Evolutionary conservation across 2,888 invertebrate species (phyloP), one percentile per base, ranked within the genome.

Genomic region (Clistopyga incitator): DNA sequence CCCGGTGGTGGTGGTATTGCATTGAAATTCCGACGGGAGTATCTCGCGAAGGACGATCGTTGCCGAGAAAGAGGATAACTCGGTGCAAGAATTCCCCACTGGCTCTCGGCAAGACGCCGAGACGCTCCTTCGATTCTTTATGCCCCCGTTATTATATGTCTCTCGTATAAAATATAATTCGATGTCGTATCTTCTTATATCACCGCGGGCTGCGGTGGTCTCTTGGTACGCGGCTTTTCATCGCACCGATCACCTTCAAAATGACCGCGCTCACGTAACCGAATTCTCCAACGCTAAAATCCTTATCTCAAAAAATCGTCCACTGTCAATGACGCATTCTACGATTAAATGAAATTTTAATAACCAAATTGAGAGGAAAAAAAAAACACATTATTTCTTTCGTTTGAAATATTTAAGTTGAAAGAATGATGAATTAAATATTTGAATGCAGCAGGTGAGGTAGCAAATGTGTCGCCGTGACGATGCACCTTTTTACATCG

Each of bases 101-200:
- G 42, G 64, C 42, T 20, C 42, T 42, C 42, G 23, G 56, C 56
- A 54, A 23, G 25, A n/a, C n/a, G n/a, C 25, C 23, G 34, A 6
- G 64, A 56, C 18, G 47, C 29, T 20, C 59, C 42, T 34, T 70
- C 65, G 45, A 68, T 67, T 67, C 71, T 77, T 67, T 77, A 25
- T 78, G 18, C 71, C 65, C 45, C 67, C 65, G 34, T 82, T 70
- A 59, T 64, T 75, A 56, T 61, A 29, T 4, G 61, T 50, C 6
- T 47, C 34, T 67, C 67, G 71, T 71, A 70, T 80, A n/a, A 71
- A 76, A 72, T 76, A 67, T 80, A 83, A 79, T 76, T 80, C 76
- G 74, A 82, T 75, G 61, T 71, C 75, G 50, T 61, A 52, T 76
- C 75, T 52, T 76, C 75, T 52, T 18, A 20, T 54, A 54, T 54